Evolutionary conservation across 64 coral and sea anemone species (phyloP), one percentile per base, ranked within the genome.

Genomic region (Exaiptasia diaphana): DNA sequence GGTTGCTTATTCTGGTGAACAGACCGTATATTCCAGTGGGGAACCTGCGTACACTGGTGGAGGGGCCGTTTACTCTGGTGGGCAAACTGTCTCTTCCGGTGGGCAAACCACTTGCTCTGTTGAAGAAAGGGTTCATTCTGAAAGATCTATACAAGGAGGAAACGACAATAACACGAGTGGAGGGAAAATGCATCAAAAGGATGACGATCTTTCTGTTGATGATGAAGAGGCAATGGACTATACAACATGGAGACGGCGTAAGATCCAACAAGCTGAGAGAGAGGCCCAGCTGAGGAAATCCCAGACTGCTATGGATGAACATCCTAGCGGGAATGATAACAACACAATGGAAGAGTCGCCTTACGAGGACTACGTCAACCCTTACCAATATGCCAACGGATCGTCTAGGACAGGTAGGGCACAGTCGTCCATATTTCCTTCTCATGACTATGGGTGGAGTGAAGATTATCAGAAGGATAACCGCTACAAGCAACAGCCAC

Each of bases 321-420:
- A 36, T 4, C 17, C 2, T 12, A 29, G 5, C 4, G 69, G 44
- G 22, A 40, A 24, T 2, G 40, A 1, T n/a, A 25, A 35, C 3
- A 28, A 15, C 3, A 49, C 20, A 1, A 17, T 28, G 15, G 50
- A 69, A 14, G 24, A 59, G 14, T n/a, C 36, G 15, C 50, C 6
- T 38, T 87, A 78, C 22, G 31, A 68, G 29, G 59, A 87, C 20
- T 77, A 87, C 34, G 68, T 24, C 1, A 77, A 87, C 31, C 73
- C 60, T 12, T 75, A 77, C 48, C 84, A 77, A 22, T 77, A 87
- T 28, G 46, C 7, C 6, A 78, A 87, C 38, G 73, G 73, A 0
- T 65, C 82, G 39, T 50, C 20, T 11, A 10, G 53, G 11, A 23
- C 59, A 15, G 71, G 23, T 4, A 49, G 54, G 14, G 21, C 69